Percentiles rank a stretch among this genome's conserved stretches.
Evolutionary conservation across 2,113 vertebrate species (phyloP).

Genomic region (Anguilla rostrata): DNA sequence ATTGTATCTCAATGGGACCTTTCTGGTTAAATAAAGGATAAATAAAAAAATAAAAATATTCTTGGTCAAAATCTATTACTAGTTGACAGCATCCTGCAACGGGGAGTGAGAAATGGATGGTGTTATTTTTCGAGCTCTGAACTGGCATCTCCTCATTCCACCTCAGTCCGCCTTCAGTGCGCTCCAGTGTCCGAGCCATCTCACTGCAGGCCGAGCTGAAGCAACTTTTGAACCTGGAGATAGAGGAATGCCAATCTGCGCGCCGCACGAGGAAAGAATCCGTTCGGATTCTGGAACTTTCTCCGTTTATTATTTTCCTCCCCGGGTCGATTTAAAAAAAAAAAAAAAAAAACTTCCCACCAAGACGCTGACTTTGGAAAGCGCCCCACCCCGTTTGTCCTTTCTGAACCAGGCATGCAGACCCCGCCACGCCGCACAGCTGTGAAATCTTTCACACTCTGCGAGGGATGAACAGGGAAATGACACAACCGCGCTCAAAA

Average conservation of each 20-base stretch:
- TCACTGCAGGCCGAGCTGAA: neutral
- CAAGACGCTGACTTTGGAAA: slow-evolving; percentile 29
- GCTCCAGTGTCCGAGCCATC: neutral
- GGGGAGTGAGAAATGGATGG: neutral
- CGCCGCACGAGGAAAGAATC: neutral
- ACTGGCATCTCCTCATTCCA: neutral
- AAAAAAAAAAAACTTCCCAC: slow-evolving; percentile 20
- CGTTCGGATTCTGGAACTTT: neutral
- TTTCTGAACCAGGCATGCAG: slow-evolving; percentile 20
- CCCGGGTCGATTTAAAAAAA: slow-evolving; percentile 14
- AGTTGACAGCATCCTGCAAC: neutral
- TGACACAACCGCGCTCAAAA: neutral
- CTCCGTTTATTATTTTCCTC: neutral
- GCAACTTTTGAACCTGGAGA: neutral
- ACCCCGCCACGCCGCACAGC: neutral
- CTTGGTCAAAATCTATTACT: neutral
- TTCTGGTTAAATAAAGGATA: too few relatives aligned
- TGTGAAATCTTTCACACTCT: neutral
- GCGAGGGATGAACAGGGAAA: slow-evolving; percentile 31
- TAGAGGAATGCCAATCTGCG: neutral
- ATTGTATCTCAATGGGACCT: too few relatives aligned
- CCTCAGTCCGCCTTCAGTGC: neutral
- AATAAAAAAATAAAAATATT: neutral
- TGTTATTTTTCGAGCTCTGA: too few relatives aligned
- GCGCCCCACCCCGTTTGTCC: slow-evolving; percentile 6